Evolutionary conservation across 2,888 invertebrate genomes (phyloP).

Genomic region (Melinopterus prodromus): DNA sequence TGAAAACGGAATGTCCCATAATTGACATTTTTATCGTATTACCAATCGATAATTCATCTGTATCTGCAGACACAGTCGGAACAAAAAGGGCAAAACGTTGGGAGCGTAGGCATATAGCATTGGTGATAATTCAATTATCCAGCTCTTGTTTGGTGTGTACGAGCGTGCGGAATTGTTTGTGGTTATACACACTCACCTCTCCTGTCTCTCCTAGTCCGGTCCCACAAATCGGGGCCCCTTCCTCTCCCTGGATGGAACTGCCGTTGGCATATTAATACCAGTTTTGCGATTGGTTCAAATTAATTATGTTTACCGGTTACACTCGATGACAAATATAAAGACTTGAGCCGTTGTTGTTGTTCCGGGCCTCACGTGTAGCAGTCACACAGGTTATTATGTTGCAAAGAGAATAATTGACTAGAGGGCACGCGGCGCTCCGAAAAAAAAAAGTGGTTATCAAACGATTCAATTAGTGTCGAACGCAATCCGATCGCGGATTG

Average conservation of each 20-base stretch:
- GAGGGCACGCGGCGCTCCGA: neutral
- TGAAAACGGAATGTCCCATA: neutral
- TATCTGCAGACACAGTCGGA: neutral
- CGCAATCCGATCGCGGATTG: neutral
- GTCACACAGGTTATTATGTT: neutral
- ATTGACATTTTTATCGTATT: neutral
- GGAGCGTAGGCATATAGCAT: neutral
- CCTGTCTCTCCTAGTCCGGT: neutral
- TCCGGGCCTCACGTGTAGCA: neutral
- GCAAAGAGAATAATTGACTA: neutral
- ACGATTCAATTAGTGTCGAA: conserved; percentile 4
- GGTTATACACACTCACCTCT: neutral
- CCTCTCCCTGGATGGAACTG: neutral
- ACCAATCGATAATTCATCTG: neutral
- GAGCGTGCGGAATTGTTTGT: neutral
- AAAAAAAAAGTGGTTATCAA: neutral
- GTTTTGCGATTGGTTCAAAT: neutral
- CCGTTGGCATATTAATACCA: conserved; percentile 4
- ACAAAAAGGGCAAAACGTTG: neutral
- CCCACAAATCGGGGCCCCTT: neutral
- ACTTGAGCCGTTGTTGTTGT: neutral
- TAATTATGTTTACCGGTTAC: neutral
- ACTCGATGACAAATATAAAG: neutral
- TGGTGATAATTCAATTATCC: neutral
- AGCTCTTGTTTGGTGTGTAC: neutral